phyloP scores from a whole-genome alignment of 2,888 invertebrate genomes.

The Pyrrhosoma nymphula region DNA sequence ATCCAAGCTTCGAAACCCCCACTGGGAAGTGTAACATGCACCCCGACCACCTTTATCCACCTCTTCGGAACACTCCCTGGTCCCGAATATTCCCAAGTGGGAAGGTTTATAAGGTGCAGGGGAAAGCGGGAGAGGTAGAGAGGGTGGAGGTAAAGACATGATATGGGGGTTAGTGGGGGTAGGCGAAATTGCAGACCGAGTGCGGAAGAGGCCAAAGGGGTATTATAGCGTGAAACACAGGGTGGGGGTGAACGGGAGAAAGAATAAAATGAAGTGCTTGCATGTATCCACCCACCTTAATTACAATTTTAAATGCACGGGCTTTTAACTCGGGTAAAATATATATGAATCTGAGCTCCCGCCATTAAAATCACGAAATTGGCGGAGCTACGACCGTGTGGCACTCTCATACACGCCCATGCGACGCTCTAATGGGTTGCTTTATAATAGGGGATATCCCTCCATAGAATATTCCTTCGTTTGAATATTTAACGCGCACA shows the following conservation, averaged over 20 bases:
- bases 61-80: neutral
- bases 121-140: neutral
- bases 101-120: neutral
- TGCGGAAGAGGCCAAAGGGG: neutral
- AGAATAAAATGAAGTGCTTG: neutral
- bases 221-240: neutral
- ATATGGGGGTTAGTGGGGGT: too few relatives aligned
- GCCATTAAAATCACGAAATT: slow-evolving; percentile 14
- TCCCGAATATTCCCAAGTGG: slow-evolving; percentile 14
- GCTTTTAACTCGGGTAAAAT: slow-evolving; percentile 19
- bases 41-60: neutral
- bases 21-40: neutral
- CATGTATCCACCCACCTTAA: neutral
- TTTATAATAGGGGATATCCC: neutral
- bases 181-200: neutral
- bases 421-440: neutral
- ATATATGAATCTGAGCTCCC: neutral
- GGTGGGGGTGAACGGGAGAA: neutral
- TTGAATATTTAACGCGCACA: slow-evolving; percentile 1
- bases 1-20: neutral
- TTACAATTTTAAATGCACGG: slow-evolving; percentile 34
- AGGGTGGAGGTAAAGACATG: neutral
- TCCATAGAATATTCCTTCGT: neutral
- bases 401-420: neutral
- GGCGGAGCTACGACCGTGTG: neutral